Evolutionary conservation across 2,797 vertebrate species (phyloP), one percentile per base, ranked within the genome.

Genomic region (Fratercula arctica): DNA sequence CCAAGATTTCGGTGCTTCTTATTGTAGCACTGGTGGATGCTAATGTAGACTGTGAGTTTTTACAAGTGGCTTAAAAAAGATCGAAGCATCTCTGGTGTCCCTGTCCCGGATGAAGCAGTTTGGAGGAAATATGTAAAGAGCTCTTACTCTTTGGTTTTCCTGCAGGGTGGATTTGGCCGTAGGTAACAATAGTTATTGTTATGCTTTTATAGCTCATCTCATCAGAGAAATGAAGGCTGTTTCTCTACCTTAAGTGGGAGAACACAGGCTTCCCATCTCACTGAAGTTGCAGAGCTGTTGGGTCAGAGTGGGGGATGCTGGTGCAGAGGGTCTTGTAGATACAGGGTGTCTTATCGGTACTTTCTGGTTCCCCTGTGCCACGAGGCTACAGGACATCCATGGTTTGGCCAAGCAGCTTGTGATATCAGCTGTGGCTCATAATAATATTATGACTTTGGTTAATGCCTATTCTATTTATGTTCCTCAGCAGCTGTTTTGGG

Each of bases 361-460:
- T 56, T 11, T 25, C 29, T 68, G 41, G 19, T 60, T 85, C 48
- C 33, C 41, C 67, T 82, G 45, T 48, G 41, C 61, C 45, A n/a
- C 0, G 1, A 67, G 33, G 33, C 60, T 39, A 2, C 0, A 0
- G 46, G 39, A 46, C 8, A 50, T 29, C 43, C 35, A 1, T 33
- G 39, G 31, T 60, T 67, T 86, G 63, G 25, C 53, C 35, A 24
- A 59, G 60, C 3, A 5, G 33, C 35, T 72, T 48, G 35, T 82
- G 75, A 6, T 80, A 29, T 3, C 31, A 43, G 56, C 56, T 41
- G 51, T 54, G 35, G 9, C 35, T 87, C 33, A 29, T 76, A 29
- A 4, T 21, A n/a, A 18, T 46, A 8, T 17, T 39, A 19, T 15
- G 19, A 21, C 4, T 43, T 54, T 2, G 14, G 6, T 67, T 77